phyloP scores from a whole-genome alignment of 2,888 invertebrate species.

The Tortrix viridana region DNA sequence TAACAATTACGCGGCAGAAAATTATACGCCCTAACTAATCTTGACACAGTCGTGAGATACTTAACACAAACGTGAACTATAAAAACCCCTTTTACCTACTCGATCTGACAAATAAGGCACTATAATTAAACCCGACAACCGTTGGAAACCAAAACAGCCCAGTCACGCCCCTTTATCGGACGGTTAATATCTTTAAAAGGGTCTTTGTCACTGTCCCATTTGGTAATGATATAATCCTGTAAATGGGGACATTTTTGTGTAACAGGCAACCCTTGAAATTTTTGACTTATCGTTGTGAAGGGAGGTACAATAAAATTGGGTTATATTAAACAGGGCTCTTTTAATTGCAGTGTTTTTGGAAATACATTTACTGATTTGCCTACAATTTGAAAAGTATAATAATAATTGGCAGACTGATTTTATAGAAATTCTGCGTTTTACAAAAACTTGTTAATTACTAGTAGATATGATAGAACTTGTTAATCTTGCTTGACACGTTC shows the following conservation, averaged over 20 bases:
- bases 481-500: too few species aligned
- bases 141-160: conserved; percentile 22
- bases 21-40: too few species aligned
- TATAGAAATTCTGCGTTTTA: too few species aligned
- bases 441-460: too few species aligned
- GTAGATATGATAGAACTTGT: too few species aligned
- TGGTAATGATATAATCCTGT: conserved; percentile 49
- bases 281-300: conserved; percentile 7
- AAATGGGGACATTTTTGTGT: conserved; percentile 32
- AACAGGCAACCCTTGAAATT: conserved; percentile 22
- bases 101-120: not conserved
- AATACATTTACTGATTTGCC: too few species aligned
- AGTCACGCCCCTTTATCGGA: conserved; percentile 42
- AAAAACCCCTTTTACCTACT: not conserved
- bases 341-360: too few species aligned
- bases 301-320: too few species aligned
- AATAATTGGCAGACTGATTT: too few species aligned
- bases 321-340: too few species aligned
- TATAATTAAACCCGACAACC: conserved; percentile 6
- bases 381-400: too few species aligned
- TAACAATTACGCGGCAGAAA: too few species aligned
- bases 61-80: conserved; percentile 2
- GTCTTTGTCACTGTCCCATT: conserved; percentile 50
- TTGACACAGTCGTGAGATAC: conserved; percentile 3
- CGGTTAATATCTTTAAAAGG: conserved; percentile 61